Percentiles rank a stretch among this genome's conserved stretches.
phyloP scores from a whole-genome alignment of 2,113 vertebrate species.

The Proteles cristata region DNA sequence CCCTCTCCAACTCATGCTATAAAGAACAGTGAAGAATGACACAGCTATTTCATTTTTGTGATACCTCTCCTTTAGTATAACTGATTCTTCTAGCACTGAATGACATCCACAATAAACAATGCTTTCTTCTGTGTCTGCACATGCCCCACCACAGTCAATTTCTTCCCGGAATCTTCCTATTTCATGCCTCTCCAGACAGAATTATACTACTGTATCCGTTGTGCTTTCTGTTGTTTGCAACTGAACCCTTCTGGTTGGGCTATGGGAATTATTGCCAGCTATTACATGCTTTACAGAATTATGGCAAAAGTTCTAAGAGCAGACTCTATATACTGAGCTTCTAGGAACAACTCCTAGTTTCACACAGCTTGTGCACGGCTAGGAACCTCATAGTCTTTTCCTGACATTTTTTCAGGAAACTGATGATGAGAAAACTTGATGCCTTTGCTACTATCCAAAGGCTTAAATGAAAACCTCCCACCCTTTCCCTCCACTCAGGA shows the following conservation, averaged over 20 bases:
- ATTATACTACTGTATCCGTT: not conserved
- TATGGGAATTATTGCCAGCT: conserved; percentile 43
- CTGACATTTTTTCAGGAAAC: not conserved
- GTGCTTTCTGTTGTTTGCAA: conserved; percentile 57
- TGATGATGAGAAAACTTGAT: not conserved
- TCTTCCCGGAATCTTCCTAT: not conserved
- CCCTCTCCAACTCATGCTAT: not conserved
- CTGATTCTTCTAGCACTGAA: not conserved
- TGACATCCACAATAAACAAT: not conserved
- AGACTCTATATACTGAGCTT: not conserved
- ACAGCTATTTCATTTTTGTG: not conserved
- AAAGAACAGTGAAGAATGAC: not conserved
- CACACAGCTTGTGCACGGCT: not conserved
- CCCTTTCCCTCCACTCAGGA: not conserved
- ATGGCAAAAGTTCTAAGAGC: not conserved
- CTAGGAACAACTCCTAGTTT: conserved; percentile 23
- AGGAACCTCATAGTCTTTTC: not conserved
- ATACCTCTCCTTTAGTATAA: not conserved
- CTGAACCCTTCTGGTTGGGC: not conserved
- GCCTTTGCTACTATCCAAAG: not conserved
- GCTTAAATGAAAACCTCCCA: not conserved
- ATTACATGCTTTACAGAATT: conserved; percentile 42
- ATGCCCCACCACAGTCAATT: not conserved
- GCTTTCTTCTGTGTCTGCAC: conserved; percentile 15
- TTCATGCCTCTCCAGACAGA: conserved; percentile 10